Conservation (phyloP, 2,888 invertebrate species). For the Fragum whitleyi region DNA sequence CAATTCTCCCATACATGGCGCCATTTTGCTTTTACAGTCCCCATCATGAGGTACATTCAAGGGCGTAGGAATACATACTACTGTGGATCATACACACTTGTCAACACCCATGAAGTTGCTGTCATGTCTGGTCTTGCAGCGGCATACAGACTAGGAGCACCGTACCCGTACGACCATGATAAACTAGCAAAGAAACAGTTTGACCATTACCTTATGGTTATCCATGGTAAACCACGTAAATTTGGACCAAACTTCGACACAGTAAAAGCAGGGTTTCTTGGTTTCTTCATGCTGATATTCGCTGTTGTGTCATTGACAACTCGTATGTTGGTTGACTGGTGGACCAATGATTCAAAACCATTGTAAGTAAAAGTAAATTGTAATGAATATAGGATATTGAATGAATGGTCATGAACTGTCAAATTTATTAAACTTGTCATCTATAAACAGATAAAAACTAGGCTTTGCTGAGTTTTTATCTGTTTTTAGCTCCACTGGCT, state of each 20-base stretch:
- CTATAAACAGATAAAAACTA: too few relatives aligned
- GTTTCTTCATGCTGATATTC: conserved; percentile 68
- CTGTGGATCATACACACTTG: conserved; percentile 77
- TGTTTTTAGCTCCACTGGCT: too few relatives aligned
- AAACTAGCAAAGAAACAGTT: conserved; percentile 76
- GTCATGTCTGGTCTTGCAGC: conserved; percentile 78
- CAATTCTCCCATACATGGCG: conserved; percentile 79
- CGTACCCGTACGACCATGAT: conserved; percentile 77
- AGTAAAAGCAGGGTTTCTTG: conserved; percentile 62
- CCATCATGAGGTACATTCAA: conserved; percentile 76
- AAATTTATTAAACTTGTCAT: too few relatives aligned
- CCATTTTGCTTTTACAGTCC: conserved; percentile 78
- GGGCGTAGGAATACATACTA: conserved; percentile 74
- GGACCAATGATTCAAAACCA: conserved; percentile 15
- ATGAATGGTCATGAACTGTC: too few relatives aligned
- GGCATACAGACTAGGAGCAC: conserved; percentile 75
- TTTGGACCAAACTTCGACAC: conserved; percentile 69
- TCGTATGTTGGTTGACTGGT: conserved; percentile 46
- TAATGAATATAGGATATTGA: too few relatives aligned
- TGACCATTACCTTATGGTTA: conserved; percentile 74
- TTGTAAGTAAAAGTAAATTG: conserved; percentile 30
- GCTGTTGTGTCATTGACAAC: conserved; percentile 64
- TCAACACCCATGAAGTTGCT: conserved; percentile 78
- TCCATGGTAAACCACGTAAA: conserved; percentile 71
- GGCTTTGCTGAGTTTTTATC: too few relatives aligned